Base-by-base conservation (phyloP, 2,888 invertebrate species). In the Dryadula phaetusa region DNA sequence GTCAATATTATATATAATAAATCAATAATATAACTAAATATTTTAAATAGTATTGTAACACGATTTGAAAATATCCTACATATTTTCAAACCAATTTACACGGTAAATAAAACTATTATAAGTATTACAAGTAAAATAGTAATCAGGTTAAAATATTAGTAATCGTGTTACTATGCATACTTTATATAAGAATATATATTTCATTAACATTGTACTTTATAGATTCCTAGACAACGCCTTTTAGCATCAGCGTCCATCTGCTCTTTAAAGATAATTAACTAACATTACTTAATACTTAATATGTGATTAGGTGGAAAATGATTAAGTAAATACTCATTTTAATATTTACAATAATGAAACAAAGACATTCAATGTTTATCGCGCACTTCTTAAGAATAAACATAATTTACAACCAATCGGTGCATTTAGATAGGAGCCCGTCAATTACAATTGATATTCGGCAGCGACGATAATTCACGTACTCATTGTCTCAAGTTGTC, bases 361-460 rank as follows among this genome's bases (percentile, higher is more conserved):
- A 72, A 77, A 77, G 72, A 72, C 74, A 73, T 82, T 83, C n/a
- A n/a, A n/a, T 80, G 79, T 79, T 82, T 79, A 81, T 81, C 82
- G 78, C 76, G 66, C 77, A 79, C 80, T 78, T 78, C 80, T 79
- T 79, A 77, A 75, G 74, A 84, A 83, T 83, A 85, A 87, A 86
- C 76, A 85, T 82, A 85, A 86, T 85, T 68, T 46, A 62, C 74
- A 76, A 78, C 87, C 89, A 88, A 89, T 89, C 84, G 79, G 78
- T 81, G 77, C 82, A 83, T 84, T 83, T 77, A 82, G 87, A 88
- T 89, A 88, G 74, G 77, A 79, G 76, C 70, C 70, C 73, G 76
- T 79, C 77, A 77, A 79, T 76, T 77, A 75, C 75, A 75, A 70
- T 80, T 79, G 76, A 77, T 83, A 84, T 84, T 82, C 77, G 80